phyloP scores from a whole-genome alignment of 2,113 vertebrate genomes.

The Phalacrocorax carbo region DNA sequence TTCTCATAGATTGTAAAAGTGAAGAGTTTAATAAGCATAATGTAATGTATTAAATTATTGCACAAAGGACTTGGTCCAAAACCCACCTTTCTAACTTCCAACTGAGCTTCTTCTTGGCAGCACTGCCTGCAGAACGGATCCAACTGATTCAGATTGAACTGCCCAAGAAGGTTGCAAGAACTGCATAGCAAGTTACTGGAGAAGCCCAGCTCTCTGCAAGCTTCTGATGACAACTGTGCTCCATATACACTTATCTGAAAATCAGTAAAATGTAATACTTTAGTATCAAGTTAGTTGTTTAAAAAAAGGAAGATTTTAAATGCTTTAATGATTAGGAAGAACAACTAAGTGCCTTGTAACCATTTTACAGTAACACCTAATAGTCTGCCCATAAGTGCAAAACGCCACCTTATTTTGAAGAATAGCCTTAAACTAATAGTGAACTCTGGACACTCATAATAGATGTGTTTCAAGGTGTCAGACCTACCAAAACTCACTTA shows the following conservation, averaged over 20 bases:
- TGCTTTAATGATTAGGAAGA: not conserved
- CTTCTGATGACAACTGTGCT: constrained; percentile 89
- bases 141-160: constrained; percentile 87
- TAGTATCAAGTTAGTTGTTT: not conserved
- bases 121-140: constrained; percentile 88
- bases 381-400: not conserved
- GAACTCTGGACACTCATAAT: not conserved
- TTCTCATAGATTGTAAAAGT: not conserved
- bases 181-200: constrained; percentile 97
- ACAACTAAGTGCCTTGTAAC: not conserved
- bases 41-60: not conserved
- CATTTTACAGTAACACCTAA: not conserved
- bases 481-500: not conserved
- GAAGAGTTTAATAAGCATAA: not conserved
- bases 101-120: constrained; percentile 94
- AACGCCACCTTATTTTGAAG: not conserved
- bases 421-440: not conserved
- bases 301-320: not conserved
- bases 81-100: constrained; percentile 91
- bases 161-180: constrained; percentile 92
- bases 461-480: not conserved
- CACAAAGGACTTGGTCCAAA: not conserved
- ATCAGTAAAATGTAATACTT: not conserved
- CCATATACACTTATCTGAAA: constrained; percentile 83
- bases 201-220: constrained; percentile 93